These are phyloP conservation scores for Chrysomallon squamiferum DNA, from an alignment of 1,140 invertebrate species.

Conservation along the genomic window DNA sequence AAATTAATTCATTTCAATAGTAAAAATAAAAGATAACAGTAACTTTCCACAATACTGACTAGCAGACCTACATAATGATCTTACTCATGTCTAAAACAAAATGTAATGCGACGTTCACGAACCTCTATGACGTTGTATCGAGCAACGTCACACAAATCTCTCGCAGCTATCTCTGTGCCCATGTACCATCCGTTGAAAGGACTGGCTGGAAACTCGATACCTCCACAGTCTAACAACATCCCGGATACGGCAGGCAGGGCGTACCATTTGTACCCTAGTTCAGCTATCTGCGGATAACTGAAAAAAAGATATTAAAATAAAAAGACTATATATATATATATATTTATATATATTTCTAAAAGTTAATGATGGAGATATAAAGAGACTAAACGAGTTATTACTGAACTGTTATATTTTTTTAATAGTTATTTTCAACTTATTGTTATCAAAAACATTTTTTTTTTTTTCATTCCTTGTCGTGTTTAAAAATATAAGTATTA, in stretches of 20 bases:
- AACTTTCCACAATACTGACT: too few species aligned
- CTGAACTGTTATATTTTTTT: too few species aligned
- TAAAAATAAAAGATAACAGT: too few species aligned
- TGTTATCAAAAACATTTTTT: too few species aligned
- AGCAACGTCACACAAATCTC: conserved; percentile 86
- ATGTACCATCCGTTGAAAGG: conserved; percentile 98
- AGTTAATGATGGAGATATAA: too few species aligned
- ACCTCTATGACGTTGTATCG: conserved; percentile 64
- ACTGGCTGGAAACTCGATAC: conserved; percentile 88
- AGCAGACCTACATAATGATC: too few species aligned
- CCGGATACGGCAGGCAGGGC: conserved; percentile 83
- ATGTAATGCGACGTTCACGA: background rate
- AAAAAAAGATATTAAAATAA: conserved; percentile 30
- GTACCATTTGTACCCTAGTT: conserved; percentile 87
- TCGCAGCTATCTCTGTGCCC: conserved; percentile 92
- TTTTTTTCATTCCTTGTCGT: too few species aligned
- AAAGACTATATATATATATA: background rate
- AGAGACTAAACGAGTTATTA: too few species aligned
- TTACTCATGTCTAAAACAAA: too few species aligned
- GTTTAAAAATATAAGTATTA: too few species aligned
- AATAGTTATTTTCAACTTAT: too few species aligned
- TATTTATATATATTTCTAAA: background rate
- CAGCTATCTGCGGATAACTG: conserved; percentile 88
- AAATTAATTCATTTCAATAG: too few species aligned
- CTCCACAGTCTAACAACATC: conserved; percentile 94